Base-by-base conservation (phyloP, 2,113 vertebrate species). In the Nibea coibor region DNA sequence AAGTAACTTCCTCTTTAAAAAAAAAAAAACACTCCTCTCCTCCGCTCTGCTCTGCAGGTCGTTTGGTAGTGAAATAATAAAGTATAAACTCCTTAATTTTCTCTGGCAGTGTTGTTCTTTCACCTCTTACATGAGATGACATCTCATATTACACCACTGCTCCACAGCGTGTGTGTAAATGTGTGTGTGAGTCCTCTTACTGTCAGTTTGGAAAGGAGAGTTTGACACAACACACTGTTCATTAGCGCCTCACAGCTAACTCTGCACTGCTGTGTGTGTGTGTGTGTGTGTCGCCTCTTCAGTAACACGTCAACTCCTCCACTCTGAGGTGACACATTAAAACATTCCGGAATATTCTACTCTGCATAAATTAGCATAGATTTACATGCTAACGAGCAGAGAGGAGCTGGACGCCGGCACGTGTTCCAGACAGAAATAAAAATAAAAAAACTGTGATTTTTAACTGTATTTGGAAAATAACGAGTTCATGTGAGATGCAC, bases 261-360 rank as follows among this genome's bases (percentile, higher is more conserved):
- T 61, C 28, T 75, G 58, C 67, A 26, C 57, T n/a, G 69, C 67
- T 26, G 26, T 12, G 26, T n/a, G n/a, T 58, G 69, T 72, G 54
- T 47, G 39, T 58, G 22, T 57, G 53, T 45, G 68, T 9, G 68
- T 43, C 0, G 66, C 80, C 70, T 91, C 78, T 85, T 93, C 90
- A 91, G 91, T 92, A 92, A 87, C 87, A 89, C 88, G 66, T 87
- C 82, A 71, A 39, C 90, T 89, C 85, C 72, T 84, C 80, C 83
- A 64, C 48, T 80, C 63, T 28, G 80, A 93, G 86, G 91, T 91
- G 91, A 90, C 91, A 89, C 91, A 87, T 89, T 86, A 69, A 86
- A 89, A 85, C 80, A 59, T 75, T 75, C 77, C 74, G 59, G 74
- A 86, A 72, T 71, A 67, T 84, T 80, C 84, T 87, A 81, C 83